Percentiles rank a stretch among this genome's conserved stretches.
Conservation (phyloP, 2,797 vertebrate genomes). For the Tympanoctomys barrerae region DNA sequence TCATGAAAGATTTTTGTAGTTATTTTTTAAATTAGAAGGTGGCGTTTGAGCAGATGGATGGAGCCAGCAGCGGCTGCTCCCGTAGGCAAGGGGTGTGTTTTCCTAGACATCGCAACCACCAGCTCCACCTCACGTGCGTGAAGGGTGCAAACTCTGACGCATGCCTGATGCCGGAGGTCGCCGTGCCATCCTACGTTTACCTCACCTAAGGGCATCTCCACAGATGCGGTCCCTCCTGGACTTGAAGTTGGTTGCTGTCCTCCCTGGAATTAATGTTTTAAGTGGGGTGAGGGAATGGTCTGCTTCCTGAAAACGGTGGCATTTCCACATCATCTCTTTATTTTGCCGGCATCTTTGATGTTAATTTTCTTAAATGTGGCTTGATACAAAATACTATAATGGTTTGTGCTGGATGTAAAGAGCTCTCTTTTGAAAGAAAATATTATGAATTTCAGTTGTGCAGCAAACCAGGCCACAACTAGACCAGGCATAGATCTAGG, state of each 20-base stretch:
- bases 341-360: conserved; percentile 28
- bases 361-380: background rate
- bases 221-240: background rate
- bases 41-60: background rate
- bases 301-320: background rate
- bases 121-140: background rate
- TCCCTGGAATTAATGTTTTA: background rate
- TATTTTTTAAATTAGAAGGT: background rate
- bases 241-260: background rate
- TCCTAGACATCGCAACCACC: background rate
- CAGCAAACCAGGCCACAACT: conserved; percentile 16
- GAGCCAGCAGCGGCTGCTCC: background rate
- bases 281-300: background rate
- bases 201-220: background rate
- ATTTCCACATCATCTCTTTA: background rate
- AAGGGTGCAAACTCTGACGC: background rate
- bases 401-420: background rate
- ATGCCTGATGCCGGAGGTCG: background rate
- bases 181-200: background rate
- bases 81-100: background rate
- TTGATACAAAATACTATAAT: background rate
- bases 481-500: background rate
- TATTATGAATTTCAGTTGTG: background rate
- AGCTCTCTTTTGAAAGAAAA: conserved; percentile 24
- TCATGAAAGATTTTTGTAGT: conserved; percentile 17